phyloP scores from a whole-genome alignment of 2,888 invertebrate genomes.

The Cosmorhoe ocellata region DNA sequence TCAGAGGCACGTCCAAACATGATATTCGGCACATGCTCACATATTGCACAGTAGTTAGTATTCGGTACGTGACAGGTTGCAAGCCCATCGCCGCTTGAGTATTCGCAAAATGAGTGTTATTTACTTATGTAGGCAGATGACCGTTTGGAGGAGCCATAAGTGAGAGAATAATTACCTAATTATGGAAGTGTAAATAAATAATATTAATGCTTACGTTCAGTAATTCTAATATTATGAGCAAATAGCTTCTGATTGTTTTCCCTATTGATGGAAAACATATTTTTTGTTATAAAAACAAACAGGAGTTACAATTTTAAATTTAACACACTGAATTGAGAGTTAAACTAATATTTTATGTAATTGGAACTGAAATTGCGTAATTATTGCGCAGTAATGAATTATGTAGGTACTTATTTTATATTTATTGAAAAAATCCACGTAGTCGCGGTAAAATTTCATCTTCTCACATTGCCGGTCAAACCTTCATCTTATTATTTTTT shows the following conservation, averaged over 20 bases:
- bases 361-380: slow-evolving; percentile 7
- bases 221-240: slow-evolving; percentile 61
- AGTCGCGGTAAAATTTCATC: slow-evolving; percentile 52
- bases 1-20: too few species aligned
- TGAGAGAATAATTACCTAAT: too few species aligned
- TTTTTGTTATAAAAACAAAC: slow-evolving; percentile 9
- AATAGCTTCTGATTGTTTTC: slow-evolving; percentile 57
- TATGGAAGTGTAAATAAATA: neutral
- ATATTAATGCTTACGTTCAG: slow-evolving; percentile 52
- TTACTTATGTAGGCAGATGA: too few species aligned
- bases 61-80: too few species aligned
- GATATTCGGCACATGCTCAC: too few species aligned
- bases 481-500: slow-evolving; percentile 48
- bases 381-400: slow-evolving; percentile 9
- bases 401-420: neutral
- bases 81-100: too few species aligned
- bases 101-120: too few species aligned
- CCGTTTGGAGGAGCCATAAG: too few species aligned
- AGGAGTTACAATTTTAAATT: neutral
- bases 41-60: too few species aligned
- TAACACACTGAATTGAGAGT: neutral
- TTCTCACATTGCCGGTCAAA: slow-evolving; percentile 46
- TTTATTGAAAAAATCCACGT: slow-evolving; percentile 44
- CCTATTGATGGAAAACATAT: slow-evolving; percentile 63
- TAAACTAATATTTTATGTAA: slow-evolving; percentile 1